Evolutionary conservation across 2,888 invertebrate species (phyloP).

Genomic region (Oeneis ivallda): DNA sequence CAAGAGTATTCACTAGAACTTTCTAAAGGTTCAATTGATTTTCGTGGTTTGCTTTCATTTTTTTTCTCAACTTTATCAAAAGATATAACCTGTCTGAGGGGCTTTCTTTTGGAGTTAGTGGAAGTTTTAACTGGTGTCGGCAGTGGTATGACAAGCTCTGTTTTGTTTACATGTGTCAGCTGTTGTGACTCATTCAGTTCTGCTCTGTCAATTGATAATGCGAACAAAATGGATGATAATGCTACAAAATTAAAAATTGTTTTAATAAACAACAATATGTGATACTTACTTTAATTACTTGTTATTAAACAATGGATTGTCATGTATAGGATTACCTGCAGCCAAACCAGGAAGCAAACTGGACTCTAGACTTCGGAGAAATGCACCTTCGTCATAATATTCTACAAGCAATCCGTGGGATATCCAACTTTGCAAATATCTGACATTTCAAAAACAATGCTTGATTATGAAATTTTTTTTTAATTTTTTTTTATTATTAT

Average conservation of each 20-base stretch:
- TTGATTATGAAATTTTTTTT: too few species aligned
- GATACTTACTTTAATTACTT: slow-evolving; percentile 25
- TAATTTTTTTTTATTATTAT: too few species aligned
- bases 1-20: slow-evolving; percentile 57
- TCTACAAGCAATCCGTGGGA: slow-evolving; percentile 84
- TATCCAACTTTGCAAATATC: slow-evolving; percentile 88
- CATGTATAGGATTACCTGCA: slow-evolving; percentile 81
- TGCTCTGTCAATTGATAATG: slow-evolving; percentile 93
- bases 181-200: slow-evolving; percentile 86
- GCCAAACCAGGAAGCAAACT: slow-evolving; percentile 92
- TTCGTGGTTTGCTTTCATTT: slow-evolving; percentile 47
- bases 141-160: slow-evolving; percentile 87
- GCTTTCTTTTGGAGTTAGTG: slow-evolving; percentile 66
- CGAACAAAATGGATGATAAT: slow-evolving; percentile 94
- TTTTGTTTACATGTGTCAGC: slow-evolving; percentile 68
- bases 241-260: slow-evolving; percentile 76
- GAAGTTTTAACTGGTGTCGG: slow-evolving; percentile 82
- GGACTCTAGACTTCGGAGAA: slow-evolving; percentile 90
- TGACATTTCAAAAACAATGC: slow-evolving; percentile 40
- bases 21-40: slow-evolving; percentile 45
- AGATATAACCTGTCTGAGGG: slow-evolving; percentile 75
- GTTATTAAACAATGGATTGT: slow-evolving; percentile 20
- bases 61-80: slow-evolving; percentile 71
- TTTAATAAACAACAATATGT: slow-evolving; percentile 20
- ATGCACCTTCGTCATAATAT: slow-evolving; percentile 93